Evolutionary conservation across 2,797 vertebrate species (phyloP), one percentile per base, ranked within the genome.

Genomic region (Leptodactylus fallax): DNA sequence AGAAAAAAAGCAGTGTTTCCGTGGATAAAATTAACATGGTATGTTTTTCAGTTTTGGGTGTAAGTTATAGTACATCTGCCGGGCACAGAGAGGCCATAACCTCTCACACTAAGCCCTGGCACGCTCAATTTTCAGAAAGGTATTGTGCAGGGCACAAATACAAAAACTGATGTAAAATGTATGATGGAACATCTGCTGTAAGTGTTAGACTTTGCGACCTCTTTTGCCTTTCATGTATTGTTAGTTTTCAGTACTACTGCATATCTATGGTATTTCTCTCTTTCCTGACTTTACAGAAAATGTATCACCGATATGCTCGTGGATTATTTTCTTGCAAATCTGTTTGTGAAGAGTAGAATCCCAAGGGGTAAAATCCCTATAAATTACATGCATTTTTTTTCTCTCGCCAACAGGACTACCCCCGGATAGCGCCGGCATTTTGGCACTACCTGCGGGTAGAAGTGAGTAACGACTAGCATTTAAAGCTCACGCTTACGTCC

Each of bases 391-490:
- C 74, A 85, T 79, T 91, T 90, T 93, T 94, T 92, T 63, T 81
- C 91, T 95, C 93, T 93, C 90, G 92, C 94, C 94, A 90, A 93
- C 92, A 94, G 93, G 93, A 87, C 94, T 95, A 94, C 94, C 93
- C 93, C 90, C 90, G 90, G 94, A 95, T 94, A 95, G 94, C 90
- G 93, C 93, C 92, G 89, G 93, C 93, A 94, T 95, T 95, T 94
- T 94, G 93, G 94, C 94, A 95, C 94, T 95, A 94, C 94, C 94
- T 94, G 93, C 88, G 93, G 94, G 95, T 95, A 95, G 94, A 95
- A 94, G 92, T 94, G 93, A 95, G 93, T 93, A 95, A 92, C 87
- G 4, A 47, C 14, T 85, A 89, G 92, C 85, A 84, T 91, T 93
- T 92, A 90, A 93, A 93, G 86, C 88, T 91, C 91, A 92, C 90